Conservation (phyloP, 2,113 vertebrate genomes). For the Polypterus senegalus region DNA sequence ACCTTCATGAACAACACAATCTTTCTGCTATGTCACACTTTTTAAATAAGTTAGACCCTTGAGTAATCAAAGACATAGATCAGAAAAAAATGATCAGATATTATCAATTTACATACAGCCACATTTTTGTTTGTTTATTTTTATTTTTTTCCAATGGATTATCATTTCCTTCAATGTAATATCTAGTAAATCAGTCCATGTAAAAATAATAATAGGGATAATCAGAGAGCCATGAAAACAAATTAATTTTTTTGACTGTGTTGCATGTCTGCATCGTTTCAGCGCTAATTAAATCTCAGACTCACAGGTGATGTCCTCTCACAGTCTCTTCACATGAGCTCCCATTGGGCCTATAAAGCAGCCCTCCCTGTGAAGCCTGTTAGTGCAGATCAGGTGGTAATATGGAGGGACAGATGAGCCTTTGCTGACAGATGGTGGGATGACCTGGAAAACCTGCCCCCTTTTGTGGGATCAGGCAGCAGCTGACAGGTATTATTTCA, state of each 20-base stretch:
- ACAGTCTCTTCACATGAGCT: constrained; percentile 46
- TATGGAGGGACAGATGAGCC: constrained; percentile 75
- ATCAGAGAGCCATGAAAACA: constrained; percentile 1
- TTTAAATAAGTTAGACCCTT: too few species aligned
- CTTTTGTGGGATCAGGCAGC: constrained; percentile 81
- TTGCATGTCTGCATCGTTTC: constrained; percentile 60
- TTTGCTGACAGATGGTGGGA: constrained; percentile 80
- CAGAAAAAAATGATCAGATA: too few species aligned
- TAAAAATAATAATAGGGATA: not conserved
- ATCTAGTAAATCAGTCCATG: not conserved
- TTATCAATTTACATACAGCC: too few species aligned
- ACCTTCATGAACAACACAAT: too few species aligned
- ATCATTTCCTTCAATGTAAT: not conserved
- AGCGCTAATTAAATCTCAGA: constrained; percentile 71
- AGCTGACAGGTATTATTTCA: constrained; percentile 97
- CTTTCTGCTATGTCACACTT: too few species aligned
- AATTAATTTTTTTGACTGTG: constrained; percentile 43
- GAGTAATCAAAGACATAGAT: too few species aligned
- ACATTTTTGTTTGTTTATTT: too few species aligned
- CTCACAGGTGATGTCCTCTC: constrained; percentile 69
- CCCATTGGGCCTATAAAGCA: constrained; percentile 58
- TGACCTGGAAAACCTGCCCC: constrained; percentile 88
- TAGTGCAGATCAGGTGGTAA: constrained; percentile 92
- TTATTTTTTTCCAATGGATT: not conserved
- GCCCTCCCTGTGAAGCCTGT: constrained; percentile 63